Percentiles rank a stretch among this genome's conserved stretches.
Evolutionary conservation across 2,797 vertebrate genomes (phyloP).

Genomic region (Ambastaia sidthimunki): DNA sequence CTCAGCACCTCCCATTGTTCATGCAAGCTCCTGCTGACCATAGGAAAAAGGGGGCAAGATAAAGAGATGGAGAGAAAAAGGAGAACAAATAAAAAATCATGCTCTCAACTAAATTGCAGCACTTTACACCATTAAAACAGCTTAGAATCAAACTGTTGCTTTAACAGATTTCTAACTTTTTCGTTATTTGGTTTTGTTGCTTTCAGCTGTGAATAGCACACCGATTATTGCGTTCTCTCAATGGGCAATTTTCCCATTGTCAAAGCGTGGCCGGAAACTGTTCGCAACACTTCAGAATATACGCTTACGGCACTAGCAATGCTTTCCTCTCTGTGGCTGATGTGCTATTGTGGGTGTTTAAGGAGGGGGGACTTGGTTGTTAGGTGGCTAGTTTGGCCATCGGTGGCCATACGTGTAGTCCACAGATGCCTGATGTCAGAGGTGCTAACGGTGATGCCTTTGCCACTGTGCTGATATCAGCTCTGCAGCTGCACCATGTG

Average conservation of each 20-base stretch:
- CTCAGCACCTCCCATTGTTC: slow-evolving; percentile 99
- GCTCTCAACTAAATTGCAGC: slow-evolving; percentile 89
- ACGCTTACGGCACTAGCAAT: slow-evolving; percentile 81
- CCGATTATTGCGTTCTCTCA: slow-evolving; percentile 86
- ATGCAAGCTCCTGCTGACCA: slow-evolving; percentile 97
- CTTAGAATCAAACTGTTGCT: slow-evolving; percentile 84
- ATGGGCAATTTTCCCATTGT: slow-evolving; percentile 84
- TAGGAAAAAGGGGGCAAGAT: slow-evolving; percentile 56
- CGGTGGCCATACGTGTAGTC: slow-evolving; percentile 85
- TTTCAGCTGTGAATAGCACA: slow-evolving; percentile 86
- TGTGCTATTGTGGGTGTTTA: slow-evolving; percentile 41
- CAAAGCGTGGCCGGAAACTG: slow-evolving; percentile 78
- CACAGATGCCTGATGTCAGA: slow-evolving; percentile 87
- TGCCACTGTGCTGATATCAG: slow-evolving; percentile 93
- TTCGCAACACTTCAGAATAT: slow-evolving; percentile 82
- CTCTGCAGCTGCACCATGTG: slow-evolving; percentile 93
- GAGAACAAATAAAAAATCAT: slow-evolving; percentile 50
- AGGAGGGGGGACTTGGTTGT: slow-evolving; percentile 73
- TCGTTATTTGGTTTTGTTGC: slow-evolving; percentile 57
- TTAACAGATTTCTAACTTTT: slow-evolving; percentile 81
- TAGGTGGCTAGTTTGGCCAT: slow-evolving; percentile 73
- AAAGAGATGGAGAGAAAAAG: slow-evolving; percentile 27
- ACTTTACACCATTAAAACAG: slow-evolving; percentile 90
- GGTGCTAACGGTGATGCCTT: slow-evolving; percentile 84
- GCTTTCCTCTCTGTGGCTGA: slow-evolving; percentile 74